These are phyloP conservation scores for Ormyrus nitidulus DNA, from an alignment of 2,888 invertebrate species.

Conservation along the genomic window DNA sequence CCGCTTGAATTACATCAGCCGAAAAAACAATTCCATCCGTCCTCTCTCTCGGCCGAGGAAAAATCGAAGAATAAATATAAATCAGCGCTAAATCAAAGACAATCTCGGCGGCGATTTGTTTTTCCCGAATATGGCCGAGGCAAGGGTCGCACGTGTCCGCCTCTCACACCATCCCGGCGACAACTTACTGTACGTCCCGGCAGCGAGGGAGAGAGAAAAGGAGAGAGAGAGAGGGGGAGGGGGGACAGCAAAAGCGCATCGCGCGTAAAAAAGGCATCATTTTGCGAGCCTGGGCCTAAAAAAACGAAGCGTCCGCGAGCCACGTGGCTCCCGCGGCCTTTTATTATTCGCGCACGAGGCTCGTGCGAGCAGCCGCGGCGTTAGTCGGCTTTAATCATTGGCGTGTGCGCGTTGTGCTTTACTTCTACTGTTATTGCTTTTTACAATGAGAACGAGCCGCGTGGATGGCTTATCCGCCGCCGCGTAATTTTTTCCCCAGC, in stretches of 20 bases:
- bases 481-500: background rate
- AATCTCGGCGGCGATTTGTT: slow-evolving; percentile 46
- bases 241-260: slow-evolving; percentile 29
- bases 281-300: slow-evolving; percentile 23
- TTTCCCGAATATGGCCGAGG: slow-evolving; percentile 30
- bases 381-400: slow-evolving; percentile 29
- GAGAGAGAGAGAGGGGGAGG: background rate
- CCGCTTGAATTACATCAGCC: no score
- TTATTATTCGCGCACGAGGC: slow-evolving; percentile 46
- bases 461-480: background rate
- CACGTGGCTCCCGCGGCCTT: slow-evolving; percentile 32
- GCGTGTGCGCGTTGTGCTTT: slow-evolving; percentile 25
- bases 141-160: slow-evolving; percentile 35
- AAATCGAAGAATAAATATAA: slow-evolving; percentile 44
- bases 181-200: slow-evolving; percentile 4
- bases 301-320: slow-evolving; percentile 4
- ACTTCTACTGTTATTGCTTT: slow-evolving; percentile 37
- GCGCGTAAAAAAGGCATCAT: slow-evolving; percentile 22
- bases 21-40: no score
- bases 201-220: background rate
- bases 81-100: slow-evolving; percentile 46
- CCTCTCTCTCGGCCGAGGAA: background rate
- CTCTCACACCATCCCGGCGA: background rate
- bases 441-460: slow-evolving; percentile 3
- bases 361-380: slow-evolving; percentile 9